A percentile compares a stretch with the other conserved stretches of the same genome.
phyloP scores from a whole-genome alignment of 2,113 vertebrate species.

The Rhabdornis inornatus region DNA sequence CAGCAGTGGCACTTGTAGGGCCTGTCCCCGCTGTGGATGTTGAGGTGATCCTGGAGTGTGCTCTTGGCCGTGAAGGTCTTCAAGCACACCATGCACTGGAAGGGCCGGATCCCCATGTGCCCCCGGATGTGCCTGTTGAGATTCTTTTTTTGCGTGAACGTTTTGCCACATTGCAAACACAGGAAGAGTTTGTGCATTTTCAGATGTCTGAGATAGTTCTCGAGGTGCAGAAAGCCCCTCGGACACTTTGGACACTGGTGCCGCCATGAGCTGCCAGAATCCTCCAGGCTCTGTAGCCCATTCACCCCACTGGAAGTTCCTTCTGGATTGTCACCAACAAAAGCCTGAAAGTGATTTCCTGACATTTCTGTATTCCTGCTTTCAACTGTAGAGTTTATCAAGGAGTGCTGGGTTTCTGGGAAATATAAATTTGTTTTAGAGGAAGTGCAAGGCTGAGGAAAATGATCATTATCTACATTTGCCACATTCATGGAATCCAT shows the following conservation, averaged over 20 bases:
- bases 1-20: slow-evolving; percentile 81
- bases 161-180: slow-evolving; percentile 86
- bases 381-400: slow-evolving; percentile 83
- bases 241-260: slow-evolving; percentile 85
- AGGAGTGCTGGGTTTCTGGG: slow-evolving; percentile 79
- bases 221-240: slow-evolving; percentile 82
- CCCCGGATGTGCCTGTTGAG: slow-evolving; percentile 82
- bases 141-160: slow-evolving; percentile 84
- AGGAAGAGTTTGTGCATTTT: slow-evolving; percentile 86
- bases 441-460: slow-evolving; percentile 77
- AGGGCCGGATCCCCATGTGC: slow-evolving; percentile 84
- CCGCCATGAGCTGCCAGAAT: slow-evolving; percentile 65
- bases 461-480: slow-evolving; percentile 61
- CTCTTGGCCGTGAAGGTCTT: slow-evolving; percentile 87
- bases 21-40: slow-evolving; percentile 82
- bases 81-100: slow-evolving; percentile 85
- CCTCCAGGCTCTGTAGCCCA: slow-evolving; percentile 66
- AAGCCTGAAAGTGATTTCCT: slow-evolving; percentile 63
- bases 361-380: slow-evolving; percentile 73
- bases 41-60: slow-evolving; percentile 84
- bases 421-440: slow-evolving; percentile 77
- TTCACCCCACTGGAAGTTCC: slow-evolving; percentile 27
- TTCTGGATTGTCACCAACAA: slow-evolving; percentile 67
- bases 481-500: slow-evolving; percentile 72
- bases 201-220: slow-evolving; percentile 85